These are phyloP conservation scores for Pteromalus puparum DNA, from an alignment of 1,140 invertebrate genomes.

Conservation along the genomic window DNA sequence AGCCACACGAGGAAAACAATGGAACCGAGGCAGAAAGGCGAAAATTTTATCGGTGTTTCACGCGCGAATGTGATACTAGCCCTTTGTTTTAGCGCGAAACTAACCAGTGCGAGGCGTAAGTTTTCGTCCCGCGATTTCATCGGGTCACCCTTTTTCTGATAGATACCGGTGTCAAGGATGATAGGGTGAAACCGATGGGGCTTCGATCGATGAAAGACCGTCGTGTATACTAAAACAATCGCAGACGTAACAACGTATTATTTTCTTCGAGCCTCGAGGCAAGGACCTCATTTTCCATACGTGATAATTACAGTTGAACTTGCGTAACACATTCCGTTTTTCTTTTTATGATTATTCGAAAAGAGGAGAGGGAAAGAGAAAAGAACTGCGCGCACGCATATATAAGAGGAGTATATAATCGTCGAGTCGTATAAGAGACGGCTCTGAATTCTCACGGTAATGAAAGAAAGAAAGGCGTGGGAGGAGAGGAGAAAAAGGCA, in stretches of 20 bases:
- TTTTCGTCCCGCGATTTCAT: background rate
- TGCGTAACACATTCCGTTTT: slow-evolving; percentile 5
- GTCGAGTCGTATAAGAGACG: background rate
- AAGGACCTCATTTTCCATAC: background rate
- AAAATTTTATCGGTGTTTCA: background rate
- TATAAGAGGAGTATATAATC: background rate
- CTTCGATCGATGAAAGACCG: no score
- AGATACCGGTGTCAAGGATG: no score
- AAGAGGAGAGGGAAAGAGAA: background rate
- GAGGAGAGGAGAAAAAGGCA: background rate
- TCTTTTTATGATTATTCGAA: background rate
- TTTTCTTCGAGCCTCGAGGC: background rate
- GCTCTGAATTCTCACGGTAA: slow-evolving; percentile 12
- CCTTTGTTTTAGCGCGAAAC: background rate
- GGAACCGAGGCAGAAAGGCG: no score
- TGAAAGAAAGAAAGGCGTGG: slow-evolving; percentile 31
- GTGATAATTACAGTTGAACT: background rate
- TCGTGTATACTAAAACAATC: no score
- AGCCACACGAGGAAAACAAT: background rate
- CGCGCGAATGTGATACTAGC: background rate
- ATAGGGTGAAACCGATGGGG: background rate
- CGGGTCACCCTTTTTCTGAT: background rate
- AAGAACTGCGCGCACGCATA: no score
- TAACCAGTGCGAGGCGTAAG: no score
- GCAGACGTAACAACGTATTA: no score